Evolutionary conservation across 2,888 invertebrate species (phyloP).

Genomic region (Bellardia pandia): DNA sequence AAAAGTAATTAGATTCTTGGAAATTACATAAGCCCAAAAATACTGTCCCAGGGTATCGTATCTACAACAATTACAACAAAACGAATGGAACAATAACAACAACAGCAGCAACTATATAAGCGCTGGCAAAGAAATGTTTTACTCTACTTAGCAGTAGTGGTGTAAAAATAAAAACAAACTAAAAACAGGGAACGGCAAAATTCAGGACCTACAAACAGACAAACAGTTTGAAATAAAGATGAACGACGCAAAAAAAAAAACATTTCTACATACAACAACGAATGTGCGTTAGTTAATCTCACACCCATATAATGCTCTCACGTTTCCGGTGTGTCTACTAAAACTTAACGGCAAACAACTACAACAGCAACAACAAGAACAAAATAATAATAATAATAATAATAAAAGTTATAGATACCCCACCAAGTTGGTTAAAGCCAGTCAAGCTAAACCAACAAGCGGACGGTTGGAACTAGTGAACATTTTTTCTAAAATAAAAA

Average conservation of each 20-base stretch:
- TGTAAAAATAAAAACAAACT: background rate
- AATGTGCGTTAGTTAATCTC: slow-evolving; percentile 64
- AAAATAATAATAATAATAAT: slow-evolving; percentile 20
- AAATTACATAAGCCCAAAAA: slow-evolving; percentile 79
- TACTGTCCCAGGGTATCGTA: slow-evolving; percentile 69
- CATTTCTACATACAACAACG: background rate
- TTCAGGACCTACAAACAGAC: slow-evolving; percentile 12
- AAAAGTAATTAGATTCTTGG: slow-evolving; percentile 81
- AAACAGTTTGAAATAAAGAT: slow-evolving; percentile 48
- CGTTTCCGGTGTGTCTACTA: slow-evolving; percentile 70
- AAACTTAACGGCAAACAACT: slow-evolving; percentile 22
- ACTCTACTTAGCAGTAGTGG: background rate
- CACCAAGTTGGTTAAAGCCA: slow-evolving; percentile 32
- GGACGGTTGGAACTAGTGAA: background rate
- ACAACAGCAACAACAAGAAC: background rate
- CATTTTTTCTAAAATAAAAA: slow-evolving; percentile 29
- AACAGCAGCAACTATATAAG: slow-evolving; percentile 11
- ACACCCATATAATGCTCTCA: slow-evolving; percentile 51
- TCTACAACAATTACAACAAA: slow-evolving; percentile 47
- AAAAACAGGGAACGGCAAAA: slow-evolving; percentile 45
- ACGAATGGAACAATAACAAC: slow-evolving; percentile 15
- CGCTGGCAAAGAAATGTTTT: background rate
- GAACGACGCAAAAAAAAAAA: slow-evolving; percentile 55
- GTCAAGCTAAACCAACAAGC: slow-evolving; percentile 39
- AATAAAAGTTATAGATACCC: slow-evolving; percentile 51